Conservation (phyloP, 2,888 invertebrate genomes). For the Hydraecia micacea region DNA sequence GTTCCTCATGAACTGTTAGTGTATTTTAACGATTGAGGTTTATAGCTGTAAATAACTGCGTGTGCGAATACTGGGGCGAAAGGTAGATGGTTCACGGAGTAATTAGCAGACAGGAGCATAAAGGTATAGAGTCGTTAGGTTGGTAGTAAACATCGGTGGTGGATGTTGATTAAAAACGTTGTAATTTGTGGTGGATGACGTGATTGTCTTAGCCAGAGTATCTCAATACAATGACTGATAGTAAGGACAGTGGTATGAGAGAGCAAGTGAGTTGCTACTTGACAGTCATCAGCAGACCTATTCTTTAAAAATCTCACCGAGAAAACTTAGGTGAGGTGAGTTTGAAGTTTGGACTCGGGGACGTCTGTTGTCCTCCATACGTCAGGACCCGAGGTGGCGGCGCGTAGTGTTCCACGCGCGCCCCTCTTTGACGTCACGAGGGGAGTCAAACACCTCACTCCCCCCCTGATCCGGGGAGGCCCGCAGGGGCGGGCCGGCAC, state of each 20-base stretch:
- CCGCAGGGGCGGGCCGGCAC: too few species aligned
- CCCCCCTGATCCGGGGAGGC: too few species aligned
- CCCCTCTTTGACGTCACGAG: too few species aligned
- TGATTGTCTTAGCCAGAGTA: background rate
- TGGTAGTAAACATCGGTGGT: slow-evolving; percentile 6
- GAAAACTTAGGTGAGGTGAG: too few species aligned
- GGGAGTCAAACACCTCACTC: too few species aligned
- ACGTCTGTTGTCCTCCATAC: too few species aligned
- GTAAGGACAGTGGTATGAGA: background rate
- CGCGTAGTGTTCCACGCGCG: too few species aligned
- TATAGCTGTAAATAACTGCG: slow-evolving; percentile 46
- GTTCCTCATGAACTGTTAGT: slow-evolving; percentile 38
- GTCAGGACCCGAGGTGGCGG: too few species aligned
- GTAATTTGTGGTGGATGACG: background rate
- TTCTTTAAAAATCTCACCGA: too few species aligned
- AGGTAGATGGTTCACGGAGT: background rate
- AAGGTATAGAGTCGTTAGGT: slow-evolving; percentile 14
- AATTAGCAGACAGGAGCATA: slow-evolving; percentile 19
- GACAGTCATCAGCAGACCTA: too few species aligned
- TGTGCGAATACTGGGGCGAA: slow-evolving; percentile 6
- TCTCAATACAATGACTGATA: background rate
- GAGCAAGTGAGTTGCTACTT: too few species aligned
- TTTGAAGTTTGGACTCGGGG: too few species aligned
- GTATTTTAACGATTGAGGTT: slow-evolving; percentile 57
- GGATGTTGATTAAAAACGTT: slow-evolving; percentile 2